Base-by-base conservation (phyloP, 2,797 vertebrate species). In the Aulostomus chinensis region DNA sequence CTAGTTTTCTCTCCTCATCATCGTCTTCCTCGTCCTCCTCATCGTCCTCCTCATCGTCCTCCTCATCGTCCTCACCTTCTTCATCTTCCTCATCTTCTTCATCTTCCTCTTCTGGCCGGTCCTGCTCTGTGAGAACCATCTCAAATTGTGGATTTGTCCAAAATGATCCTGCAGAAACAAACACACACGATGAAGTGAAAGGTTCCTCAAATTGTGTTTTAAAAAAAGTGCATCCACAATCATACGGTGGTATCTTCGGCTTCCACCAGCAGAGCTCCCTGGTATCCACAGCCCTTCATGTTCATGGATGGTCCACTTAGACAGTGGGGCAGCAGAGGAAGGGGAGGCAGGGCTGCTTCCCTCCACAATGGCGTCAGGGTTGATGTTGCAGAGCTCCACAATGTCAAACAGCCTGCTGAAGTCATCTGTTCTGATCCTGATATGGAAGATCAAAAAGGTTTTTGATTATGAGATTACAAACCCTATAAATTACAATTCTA, bases 81-180 rank as follows among this genome's bases (percentile, higher is more conserved):
- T 67, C 76, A 2, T 54, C 73, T 1, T 61, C 24, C 9, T 69
- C 71, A 1, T 73, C 37, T 0, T 78, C 55, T 1, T 76, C 70
- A 0, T 82, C 66, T 0, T 79, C 80, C 2, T 80, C 48, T 0
- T 78, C 73, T 4, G 62, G 11, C 17, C 75, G 58, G 31, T 92
- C 88, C 39, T 83, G 63, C 65, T 91, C 80, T 1, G 49, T 83
- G 38, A 94, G 87, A 12, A 68, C 24, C 72, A 94, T 26, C 29
- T 84, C 63, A 47, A 87, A 93, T 84, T 94, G 91, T 10, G 92
- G 91, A 60, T 94, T 93, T 55, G 79, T 90, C 72, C 86, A 93
- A 70, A 91, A 94, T 0, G 91, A 82, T 54, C 51, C 92, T 93
- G 26, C 33, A 1, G 26, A 7, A 2, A 10, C 0, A 8, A 9